Evolutionary conservation across 2,113 vertebrate species (phyloP), one percentile per base, ranked within the genome.

Genomic region (Gambusia holbrooki): DNA sequence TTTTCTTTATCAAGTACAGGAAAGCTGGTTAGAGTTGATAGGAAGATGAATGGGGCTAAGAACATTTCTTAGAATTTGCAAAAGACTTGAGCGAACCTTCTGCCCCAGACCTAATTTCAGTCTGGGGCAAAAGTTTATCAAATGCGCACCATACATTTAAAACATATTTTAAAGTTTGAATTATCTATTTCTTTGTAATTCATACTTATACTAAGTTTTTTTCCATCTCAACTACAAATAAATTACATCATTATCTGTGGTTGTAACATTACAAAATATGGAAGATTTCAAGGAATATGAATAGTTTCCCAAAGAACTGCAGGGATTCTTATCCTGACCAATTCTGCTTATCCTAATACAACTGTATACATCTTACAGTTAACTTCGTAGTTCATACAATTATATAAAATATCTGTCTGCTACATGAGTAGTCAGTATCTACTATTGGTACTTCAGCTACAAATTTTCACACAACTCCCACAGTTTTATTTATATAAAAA

Each of bases 391-490:
- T 19, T 5, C 45, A 48, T 60, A n/a, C 22, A 35, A 10, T 2
- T 22, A 17, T 67, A 48, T 28, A 42, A 2, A 69, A 29, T 66
- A 61, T 30, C 35, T 1, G 30, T 12, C 33, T 29, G 35, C 22
- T 58, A 32, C 79, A 68, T 45, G 25, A 22, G 5, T 62, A 72
- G 62, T 11, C 67, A 75, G 61, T 32, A 30, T 74, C 37, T 75
- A 80, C 74, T 77, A 82, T 71, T 76, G 58, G 76, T 48, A 71
- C 79, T 30, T 86, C 19, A 28, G 63, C 48, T 62, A 79, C 51
- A 73, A 70, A 40, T 87, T 76, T 84, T 88, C 86, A 74, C 78
- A 77, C 67, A 63, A 66, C 84, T 58, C 80, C 86, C 79, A 84
- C 83, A 73, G 27, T 71, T 33, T 58, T 19, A 15, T 48, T 48